Base-by-base conservation (phyloP, 1,140 invertebrate species). In the Mactra quadrangularis region DNA sequence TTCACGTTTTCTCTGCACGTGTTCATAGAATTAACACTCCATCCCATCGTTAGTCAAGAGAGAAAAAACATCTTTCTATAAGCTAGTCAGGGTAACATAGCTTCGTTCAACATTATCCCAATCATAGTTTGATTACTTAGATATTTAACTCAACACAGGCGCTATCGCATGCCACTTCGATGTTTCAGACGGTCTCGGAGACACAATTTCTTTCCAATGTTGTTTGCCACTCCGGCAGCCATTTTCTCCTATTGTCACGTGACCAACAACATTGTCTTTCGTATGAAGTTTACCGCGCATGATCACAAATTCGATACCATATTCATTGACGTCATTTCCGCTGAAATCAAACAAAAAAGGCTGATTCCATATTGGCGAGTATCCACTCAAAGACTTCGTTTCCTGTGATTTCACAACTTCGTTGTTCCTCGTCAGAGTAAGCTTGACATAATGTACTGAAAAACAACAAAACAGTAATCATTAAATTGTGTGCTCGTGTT, bases 121-220 rank as follows among this genome's bases (percentile, higher is more conserved):
- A n/a, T n/a, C n/a, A n/a, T n/a, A n/a, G n/a, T n/a, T n/a, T n/a
- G n/a, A n/a, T n/a, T n/a, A n/a, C n/a, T n/a, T n/a, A n/a, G n/a
- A n/a, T n/a, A n/a, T n/a, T 55, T 64, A 60, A 50, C 74, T 35
- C 72, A 84, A 38, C 25, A 88, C 52, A 17, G 85, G 83, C 27
- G 60, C 29, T 47, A 89, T 82, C 9, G 82, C 50, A 71, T 89
- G 87, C 87, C 87, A 89, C 57, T 78, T 83, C 19, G 83, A 83
- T 3, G 66, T 74, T n/a, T 87, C 87, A 11, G 66, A 15, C 4
- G 81, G 60, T 15, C 74, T 31, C 1, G 86, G 82, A 17, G 72
- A 77, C 70, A 87, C 70, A 6, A 77, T 81, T 71, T 89, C 86
- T 22, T 84, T 76, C 88, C 88, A 89, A 47, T 89, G 88, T 41